These are phyloP conservation scores for Aphelocoma coerulescens DNA, from an alignment of 2,113 vertebrate genomes.

Conservation along the genomic window DNA sequence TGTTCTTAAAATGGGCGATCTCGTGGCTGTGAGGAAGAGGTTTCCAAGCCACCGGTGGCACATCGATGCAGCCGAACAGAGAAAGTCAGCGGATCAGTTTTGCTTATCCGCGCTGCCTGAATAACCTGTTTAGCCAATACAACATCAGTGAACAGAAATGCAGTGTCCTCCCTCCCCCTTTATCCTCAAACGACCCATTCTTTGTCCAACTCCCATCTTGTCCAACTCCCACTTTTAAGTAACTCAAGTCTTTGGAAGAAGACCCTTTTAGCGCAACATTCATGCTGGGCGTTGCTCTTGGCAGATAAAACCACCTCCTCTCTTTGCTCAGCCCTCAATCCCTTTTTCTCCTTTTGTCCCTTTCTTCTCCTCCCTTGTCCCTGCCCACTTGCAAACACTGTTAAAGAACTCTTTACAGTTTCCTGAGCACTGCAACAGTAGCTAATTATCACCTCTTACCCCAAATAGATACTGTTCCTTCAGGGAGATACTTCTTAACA, in stretches of 20 bases:
- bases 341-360: not conserved
- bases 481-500: not conserved
- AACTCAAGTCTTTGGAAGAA: not conserved
- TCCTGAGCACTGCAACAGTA: not conserved
- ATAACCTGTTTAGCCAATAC: slow-evolving; percentile 44
- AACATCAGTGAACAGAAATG: not conserved
- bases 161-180: not conserved
- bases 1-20: slow-evolving; percentile 2
- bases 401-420: not conserved
- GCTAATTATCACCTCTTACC: not conserved
- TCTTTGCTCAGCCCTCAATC: not conserved
- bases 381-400: not conserved
- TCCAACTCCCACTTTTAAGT: not conserved
- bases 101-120: not conserved
- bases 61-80: not conserved
- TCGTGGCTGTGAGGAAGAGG: not conserved
- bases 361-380: not conserved
- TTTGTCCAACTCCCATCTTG: not conserved
- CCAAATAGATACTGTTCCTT: not conserved
- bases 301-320: not conserved
- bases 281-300: not conserved
- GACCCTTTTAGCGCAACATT: not conserved
- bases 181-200: not conserved
- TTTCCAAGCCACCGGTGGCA: not conserved
- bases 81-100: not conserved